A percentile compares a stretch with the other conserved stretches of the same genome.
Evolutionary conservation across 2,888 invertebrate species (phyloP).

Genomic region (Sesia apiformis): DNA sequence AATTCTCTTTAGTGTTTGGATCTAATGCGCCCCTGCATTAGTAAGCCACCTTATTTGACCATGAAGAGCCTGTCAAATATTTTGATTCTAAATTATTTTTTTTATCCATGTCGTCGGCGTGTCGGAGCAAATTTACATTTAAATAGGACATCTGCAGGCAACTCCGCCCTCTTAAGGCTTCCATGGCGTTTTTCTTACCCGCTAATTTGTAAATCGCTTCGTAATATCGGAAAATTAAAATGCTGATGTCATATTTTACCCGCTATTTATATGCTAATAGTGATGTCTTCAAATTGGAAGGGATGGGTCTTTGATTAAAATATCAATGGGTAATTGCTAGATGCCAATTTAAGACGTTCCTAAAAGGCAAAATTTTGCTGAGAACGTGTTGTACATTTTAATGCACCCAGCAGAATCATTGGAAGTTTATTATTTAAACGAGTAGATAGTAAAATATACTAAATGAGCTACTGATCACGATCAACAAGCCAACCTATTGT

Average conservation of each 20-base stretch:
- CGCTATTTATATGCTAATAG: constrained; percentile 70
- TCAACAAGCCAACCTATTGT: too few relatives aligned
- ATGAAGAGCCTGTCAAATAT: constrained; percentile 47
- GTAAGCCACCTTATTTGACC: constrained; percentile 20
- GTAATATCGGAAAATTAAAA: constrained; percentile 74
- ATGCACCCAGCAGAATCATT: too few relatives aligned
- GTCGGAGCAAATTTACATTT: constrained; percentile 68
- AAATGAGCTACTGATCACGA: too few relatives aligned
- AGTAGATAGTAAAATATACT: too few relatives aligned
- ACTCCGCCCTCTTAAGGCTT: constrained; percentile 65
- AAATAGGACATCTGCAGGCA: constrained; percentile 72
- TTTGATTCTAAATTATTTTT: constrained; percentile 58
- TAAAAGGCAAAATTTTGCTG: constrained; percentile 23
- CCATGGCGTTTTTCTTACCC: constrained; percentile 65
- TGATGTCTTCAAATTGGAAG: constrained; percentile 35
- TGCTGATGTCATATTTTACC: constrained; percentile 73
- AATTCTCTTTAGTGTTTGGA: too few relatives aligned
- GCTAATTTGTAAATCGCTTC: constrained; percentile 73
- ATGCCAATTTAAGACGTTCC: constrained; percentile 32
- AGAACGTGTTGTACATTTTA: constrained; percentile 18
- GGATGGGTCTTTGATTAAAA: constrained; percentile 55
- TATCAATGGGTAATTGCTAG: constrained; percentile 63
- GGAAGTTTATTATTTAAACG: too few relatives aligned
- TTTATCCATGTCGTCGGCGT: constrained; percentile 59
- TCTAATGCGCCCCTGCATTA: background rate